phyloP scores from a whole-genome alignment of 92 coral and sea anemone species.

The Palythoa caribaeorum region DNA sequence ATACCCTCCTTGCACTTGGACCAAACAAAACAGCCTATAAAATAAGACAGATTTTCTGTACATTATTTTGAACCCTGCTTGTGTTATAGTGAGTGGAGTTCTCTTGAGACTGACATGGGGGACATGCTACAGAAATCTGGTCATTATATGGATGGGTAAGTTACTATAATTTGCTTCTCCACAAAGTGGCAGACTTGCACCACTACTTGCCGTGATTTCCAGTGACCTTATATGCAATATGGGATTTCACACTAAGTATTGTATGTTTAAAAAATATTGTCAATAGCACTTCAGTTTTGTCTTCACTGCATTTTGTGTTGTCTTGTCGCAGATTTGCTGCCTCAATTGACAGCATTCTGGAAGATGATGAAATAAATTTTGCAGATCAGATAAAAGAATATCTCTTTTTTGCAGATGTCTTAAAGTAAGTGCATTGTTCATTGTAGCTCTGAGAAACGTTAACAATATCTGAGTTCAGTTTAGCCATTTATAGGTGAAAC shows the following conservation, averaged over 20 bases:
- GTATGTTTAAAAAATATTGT: too few species aligned
- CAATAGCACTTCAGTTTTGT: too few species aligned
- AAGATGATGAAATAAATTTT: constrained; percentile 87
- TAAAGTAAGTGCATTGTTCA: constrained; percentile 64
- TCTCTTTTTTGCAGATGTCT: constrained; percentile 84
- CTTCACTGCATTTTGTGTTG: neutral
- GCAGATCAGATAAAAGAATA: constrained; percentile 93
- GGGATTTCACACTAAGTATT: too few species aligned
- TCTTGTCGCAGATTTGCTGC: constrained; percentile 74
- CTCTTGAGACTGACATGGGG: constrained; percentile 93
- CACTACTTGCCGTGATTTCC: neutral
- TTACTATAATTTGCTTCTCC: neutral
- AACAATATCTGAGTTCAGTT: too few species aligned
- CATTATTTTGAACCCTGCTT: too few species aligned
- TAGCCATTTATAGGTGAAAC: too few species aligned
- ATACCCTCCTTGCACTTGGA: too few species aligned
- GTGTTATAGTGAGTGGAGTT: constrained; percentile 94
- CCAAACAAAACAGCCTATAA: too few species aligned
- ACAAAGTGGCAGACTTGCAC: neutral
- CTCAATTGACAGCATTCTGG: constrained; percentile 77
- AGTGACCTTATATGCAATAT: too few species aligned
- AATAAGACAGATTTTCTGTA: too few species aligned
- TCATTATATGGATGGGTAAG: constrained; percentile 98
- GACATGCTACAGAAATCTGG: constrained; percentile 96
- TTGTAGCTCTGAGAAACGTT: neutral